Base-by-base conservation (phyloP, 2,113 vertebrate genomes). In the Colistium nudipinnis region DNA sequence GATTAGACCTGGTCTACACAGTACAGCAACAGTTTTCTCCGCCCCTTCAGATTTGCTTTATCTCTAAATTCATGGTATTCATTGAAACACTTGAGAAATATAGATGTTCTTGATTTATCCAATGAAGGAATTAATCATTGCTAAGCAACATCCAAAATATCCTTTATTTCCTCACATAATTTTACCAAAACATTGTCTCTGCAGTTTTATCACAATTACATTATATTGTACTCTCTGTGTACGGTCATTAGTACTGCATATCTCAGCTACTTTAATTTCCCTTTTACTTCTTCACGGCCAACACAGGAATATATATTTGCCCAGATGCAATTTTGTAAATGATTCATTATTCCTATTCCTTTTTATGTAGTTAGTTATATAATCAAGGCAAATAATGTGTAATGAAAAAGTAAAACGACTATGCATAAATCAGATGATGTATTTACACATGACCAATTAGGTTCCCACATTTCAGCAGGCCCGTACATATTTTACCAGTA, bases 401-500 rank as follows among this genome's bases (percentile, higher is more conserved):
- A 36, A 36, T 10, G 17, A n/a, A 52, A 30, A 30, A n/a, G 4
- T 14, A 16, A 70, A 59, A 19, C 2, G 19, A 45, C 31, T 16
- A 47, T 48, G 4, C 17, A 31, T 7, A 41, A 48, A 20, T n/a
- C 3, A 44, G 6, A 44, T n/a, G n/a, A n/a, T n/a, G n/a, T n/a
- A n/a, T n/a, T n/a, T n/a, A n/a, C n/a, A n/a, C n/a, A n/a, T n/a
- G n/a, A n/a, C n/a, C n/a, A n/a, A n/a, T n/a, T n/a, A n/a, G 16
- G 17, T 10, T 27, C 17, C 6, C 13, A 19, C 39, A 74, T n/a
- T 49, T 47, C 30, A 62, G 54, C 39, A 11, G 22, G 24, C 13
- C 59, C 51, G 57, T 22, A 20, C 19, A 43, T 39, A 45, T 61
- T 59, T 71, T 25, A 45, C 48, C 65, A 53, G 35, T 24, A 43